phyloP scores from a whole-genome alignment of 2,113 vertebrate genomes.

The Scytalopus superciliaris region DNA sequence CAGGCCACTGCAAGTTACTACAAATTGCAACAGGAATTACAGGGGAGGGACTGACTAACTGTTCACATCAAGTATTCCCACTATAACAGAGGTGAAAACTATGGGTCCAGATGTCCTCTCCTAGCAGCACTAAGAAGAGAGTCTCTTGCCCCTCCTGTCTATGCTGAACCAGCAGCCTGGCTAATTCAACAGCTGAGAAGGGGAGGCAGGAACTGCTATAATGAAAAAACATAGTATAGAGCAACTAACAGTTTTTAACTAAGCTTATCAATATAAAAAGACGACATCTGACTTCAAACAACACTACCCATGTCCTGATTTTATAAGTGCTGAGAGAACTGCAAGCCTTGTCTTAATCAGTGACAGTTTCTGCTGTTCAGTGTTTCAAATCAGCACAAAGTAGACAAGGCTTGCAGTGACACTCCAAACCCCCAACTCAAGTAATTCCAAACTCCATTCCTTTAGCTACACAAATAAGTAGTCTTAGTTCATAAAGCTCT shows the following conservation, averaged over 20 bases:
- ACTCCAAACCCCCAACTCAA: neutral
- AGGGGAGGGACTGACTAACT: neutral
- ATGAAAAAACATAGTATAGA: neutral
- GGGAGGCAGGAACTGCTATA: neutral
- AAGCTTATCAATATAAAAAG: neutral
- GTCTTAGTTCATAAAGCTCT: slow-evolving; percentile 23
- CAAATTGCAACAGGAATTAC: neutral
- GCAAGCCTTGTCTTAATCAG: neutral
- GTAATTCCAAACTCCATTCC: neutral
- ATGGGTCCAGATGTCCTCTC: neutral
- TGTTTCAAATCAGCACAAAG: neutral
- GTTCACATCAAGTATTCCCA: neutral
- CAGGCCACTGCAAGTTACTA: neutral
- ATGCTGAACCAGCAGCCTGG: neutral
- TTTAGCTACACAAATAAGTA: neutral
- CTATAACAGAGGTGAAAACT: neutral
- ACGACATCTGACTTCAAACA: neutral
- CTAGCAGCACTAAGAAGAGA: neutral
- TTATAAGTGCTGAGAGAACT: neutral
- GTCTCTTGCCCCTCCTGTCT: neutral
- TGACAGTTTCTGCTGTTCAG: neutral
- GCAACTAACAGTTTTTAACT: neutral
- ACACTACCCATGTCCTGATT: neutral
- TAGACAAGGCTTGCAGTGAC: neutral
- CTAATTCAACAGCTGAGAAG: neutral